These are phyloP conservation scores for Anorthoa munda DNA, from an alignment of 2,888 invertebrate genomes.

Conservation along the genomic window DNA sequence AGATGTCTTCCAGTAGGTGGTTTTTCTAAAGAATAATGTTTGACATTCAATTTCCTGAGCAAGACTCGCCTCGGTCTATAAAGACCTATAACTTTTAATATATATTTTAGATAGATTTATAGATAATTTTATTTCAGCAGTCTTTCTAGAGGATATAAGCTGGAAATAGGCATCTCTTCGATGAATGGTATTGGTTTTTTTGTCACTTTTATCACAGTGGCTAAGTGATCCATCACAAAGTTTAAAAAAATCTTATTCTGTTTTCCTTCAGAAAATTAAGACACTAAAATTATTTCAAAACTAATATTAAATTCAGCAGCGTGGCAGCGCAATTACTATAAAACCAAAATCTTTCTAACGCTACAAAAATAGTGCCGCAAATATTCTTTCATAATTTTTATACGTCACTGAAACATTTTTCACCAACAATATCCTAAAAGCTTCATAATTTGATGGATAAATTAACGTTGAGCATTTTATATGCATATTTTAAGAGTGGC, in stretches of 20 bases:
- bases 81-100: conserved; percentile 4
- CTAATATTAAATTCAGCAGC: conserved; percentile 25
- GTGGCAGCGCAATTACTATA: neutral
- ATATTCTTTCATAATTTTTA: conserved; percentile 48
- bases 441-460: conserved; percentile 64
- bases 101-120: neutral
- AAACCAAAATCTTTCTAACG: conserved; percentile 23
- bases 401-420: conserved; percentile 43
- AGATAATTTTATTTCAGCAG: neutral
- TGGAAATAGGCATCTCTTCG: neutral
- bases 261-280: neutral
- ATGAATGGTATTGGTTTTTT: too few species aligned
- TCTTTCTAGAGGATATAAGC: neutral
- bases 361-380: conserved; percentile 37
- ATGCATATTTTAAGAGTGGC: conserved; percentile 62
- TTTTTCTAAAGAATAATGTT: conserved; percentile 9
- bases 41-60: conserved; percentile 55
- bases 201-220: too few species aligned
- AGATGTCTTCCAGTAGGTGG: conserved; percentile 1
- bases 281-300: neutral
- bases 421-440: conserved; percentile 56
- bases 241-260: neutral
- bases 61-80: conserved; percentile 11
- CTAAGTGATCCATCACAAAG: neutral
- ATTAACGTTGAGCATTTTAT: conserved; percentile 57